These are phyloP conservation scores for Carassius carassius DNA, from an alignment of 2,113 vertebrate genomes.

Conservation along the genomic window DNA sequence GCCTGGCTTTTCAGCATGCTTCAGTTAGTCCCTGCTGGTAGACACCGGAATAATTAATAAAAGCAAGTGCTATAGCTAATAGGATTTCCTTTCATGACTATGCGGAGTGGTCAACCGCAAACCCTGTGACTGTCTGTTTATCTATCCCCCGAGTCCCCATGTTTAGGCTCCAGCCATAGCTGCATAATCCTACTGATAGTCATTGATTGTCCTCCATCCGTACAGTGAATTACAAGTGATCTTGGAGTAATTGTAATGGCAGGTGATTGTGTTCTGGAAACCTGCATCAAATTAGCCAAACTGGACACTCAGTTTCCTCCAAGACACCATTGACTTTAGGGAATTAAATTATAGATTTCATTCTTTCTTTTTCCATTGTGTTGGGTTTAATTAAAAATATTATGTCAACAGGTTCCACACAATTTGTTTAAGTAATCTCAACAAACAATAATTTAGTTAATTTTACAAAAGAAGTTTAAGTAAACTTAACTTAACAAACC, in stretches of 20 bases:
- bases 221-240: constrained; percentile 42
- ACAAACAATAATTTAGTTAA: no score
- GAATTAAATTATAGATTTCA: neutral
- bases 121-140: neutral
- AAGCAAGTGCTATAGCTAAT: neutral
- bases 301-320: neutral
- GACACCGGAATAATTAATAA: neutral
- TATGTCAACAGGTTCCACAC: no score
- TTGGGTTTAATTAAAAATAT: no score
- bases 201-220: constrained; percentile 21
- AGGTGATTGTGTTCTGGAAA: constrained; percentile 23
- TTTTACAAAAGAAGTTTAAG: no score
- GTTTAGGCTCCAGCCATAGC: neutral
- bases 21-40: neutral
- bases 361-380: neutral
- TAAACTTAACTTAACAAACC: no score
- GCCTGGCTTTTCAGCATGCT: neutral
- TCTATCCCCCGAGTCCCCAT: neutral
- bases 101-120: neutral
- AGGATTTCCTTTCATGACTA: no score
- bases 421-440: no score
- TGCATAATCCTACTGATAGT: constrained; percentile 3
- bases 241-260: constrained; percentile 29
- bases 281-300: neutral
- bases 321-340: constrained; percentile 2